These are phyloP conservation scores for Pangasianodon hypophthalmus DNA, from an alignment of 2,113 vertebrate species.

Conservation along the genomic window DNA sequence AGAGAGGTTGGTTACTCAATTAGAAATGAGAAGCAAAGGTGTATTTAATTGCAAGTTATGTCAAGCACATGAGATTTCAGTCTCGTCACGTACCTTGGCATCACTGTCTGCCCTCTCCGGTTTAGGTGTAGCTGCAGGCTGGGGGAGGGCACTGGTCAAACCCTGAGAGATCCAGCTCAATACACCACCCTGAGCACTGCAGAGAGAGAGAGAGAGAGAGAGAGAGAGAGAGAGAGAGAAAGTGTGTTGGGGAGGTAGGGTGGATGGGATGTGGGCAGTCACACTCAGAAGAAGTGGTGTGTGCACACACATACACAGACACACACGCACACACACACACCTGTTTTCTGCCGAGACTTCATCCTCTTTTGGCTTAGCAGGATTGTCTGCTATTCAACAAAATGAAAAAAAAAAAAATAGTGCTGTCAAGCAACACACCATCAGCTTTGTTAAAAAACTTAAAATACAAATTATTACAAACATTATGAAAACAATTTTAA, in stretches of 20 bases:
- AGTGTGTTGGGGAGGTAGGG: not conserved
- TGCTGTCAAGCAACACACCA: not conserved
- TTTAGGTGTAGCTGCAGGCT: conserved; percentile 57
- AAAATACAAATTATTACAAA: not conserved
- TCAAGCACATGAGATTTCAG: not conserved
- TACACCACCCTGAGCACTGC: conserved; percentile 54
- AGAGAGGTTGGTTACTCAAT: not conserved
- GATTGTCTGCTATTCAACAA: conserved; percentile 52
- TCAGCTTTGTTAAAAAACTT: not conserved
- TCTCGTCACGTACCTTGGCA: conserved; percentile 47
- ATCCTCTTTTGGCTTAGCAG: conserved; percentile 55
- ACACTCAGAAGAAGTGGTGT: not conserved
- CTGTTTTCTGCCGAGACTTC: conserved; percentile 53
- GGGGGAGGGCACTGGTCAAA: conserved; percentile 65
- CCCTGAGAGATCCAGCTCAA: conserved; percentile 68
- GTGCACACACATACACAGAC: not conserved
- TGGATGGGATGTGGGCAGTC: not conserved
- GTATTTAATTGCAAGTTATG: not conserved
- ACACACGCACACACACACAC: conserved; percentile 53
- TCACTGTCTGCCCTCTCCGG: conserved; percentile 42
- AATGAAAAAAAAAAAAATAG: not conserved
- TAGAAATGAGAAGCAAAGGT: not conserved
- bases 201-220: conserved; percentile 15
- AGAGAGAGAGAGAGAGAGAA: not conserved
- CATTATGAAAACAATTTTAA: not conserved